Percentiles rank a stretch among this genome's conserved stretches.
Conservation (phyloP, 2,888 invertebrate genomes). For the Rotaria macrura region DNA sequence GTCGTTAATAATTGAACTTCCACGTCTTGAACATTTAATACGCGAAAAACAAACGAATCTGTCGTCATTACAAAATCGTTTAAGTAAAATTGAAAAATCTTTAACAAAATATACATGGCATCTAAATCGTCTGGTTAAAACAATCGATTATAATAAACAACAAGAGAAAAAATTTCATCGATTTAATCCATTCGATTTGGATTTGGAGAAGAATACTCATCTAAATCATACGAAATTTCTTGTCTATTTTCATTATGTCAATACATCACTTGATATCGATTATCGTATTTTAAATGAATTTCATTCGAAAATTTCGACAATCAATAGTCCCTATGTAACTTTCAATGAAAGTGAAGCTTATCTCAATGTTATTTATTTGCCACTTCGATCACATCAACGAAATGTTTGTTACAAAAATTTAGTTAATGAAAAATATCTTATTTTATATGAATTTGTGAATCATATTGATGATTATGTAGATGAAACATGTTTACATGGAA, state of each 20-base stretch:
- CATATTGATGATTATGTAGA: neutral
- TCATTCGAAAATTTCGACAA: neutral
- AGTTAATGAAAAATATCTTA: neutral
- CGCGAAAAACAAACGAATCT: neutral
- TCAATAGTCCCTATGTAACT: neutral
- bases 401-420: conserved; percentile 1
- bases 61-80: neutral
- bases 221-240: neutral
- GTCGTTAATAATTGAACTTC: neutral
- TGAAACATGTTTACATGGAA: neutral
- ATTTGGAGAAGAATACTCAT: neutral
- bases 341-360: neutral
- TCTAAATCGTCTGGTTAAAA: conserved; percentile 5
- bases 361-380: neutral
- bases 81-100: neutral
- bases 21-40: neutral
- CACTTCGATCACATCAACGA: neutral
- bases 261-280: neutral
- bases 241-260: neutral
- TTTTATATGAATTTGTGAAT: neutral
- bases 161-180: neutral
- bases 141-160: neutral
- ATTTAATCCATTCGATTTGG: neutral
- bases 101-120: conserved; percentile 1
- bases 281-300: neutral